phyloP scores from a whole-genome alignment of 2,888 invertebrate genomes.

The Balanococcus diminutus region DNA sequence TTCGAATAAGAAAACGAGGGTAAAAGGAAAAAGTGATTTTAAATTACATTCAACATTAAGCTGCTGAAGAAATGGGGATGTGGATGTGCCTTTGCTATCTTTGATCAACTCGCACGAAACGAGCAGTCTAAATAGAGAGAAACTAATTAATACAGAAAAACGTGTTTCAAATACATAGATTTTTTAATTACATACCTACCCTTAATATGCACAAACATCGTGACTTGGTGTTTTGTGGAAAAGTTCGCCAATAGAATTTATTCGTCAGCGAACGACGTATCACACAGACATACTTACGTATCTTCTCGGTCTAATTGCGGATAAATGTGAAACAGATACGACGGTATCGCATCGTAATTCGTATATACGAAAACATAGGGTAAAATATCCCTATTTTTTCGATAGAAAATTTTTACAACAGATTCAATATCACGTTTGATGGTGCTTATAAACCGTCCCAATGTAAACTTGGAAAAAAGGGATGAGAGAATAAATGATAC shows the following conservation, averaged over 20 bases:
- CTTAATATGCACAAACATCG: neutral
- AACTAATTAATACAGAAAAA: neutral
- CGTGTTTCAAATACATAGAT: conserved; percentile 3
- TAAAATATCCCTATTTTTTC: neutral
- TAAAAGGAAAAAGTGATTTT: conserved; percentile 10
- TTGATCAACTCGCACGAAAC: neutral
- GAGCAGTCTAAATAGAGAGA: neutral
- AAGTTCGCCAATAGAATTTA: neutral
- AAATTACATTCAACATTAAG: conserved; percentile 24
- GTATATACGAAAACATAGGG: neutral
- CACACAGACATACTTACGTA: neutral
- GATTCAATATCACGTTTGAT: neutral
- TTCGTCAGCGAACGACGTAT: neutral
- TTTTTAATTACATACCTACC: neutral
- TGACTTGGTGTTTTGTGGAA: neutral
- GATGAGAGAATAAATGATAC: conserved; percentile 7
- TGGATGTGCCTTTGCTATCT: neutral
- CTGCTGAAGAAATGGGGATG: neutral
- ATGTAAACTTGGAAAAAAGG: neutral
- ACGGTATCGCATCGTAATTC: neutral
- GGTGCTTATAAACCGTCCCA: neutral
- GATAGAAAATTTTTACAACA: neutral
- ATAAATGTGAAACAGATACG: neutral
- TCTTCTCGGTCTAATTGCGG: too few species aligned
- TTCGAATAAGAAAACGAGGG: neutral